Base-by-base conservation (phyloP, 2,113 vertebrate genomes). In the Limnothrissa miodon region DNA sequence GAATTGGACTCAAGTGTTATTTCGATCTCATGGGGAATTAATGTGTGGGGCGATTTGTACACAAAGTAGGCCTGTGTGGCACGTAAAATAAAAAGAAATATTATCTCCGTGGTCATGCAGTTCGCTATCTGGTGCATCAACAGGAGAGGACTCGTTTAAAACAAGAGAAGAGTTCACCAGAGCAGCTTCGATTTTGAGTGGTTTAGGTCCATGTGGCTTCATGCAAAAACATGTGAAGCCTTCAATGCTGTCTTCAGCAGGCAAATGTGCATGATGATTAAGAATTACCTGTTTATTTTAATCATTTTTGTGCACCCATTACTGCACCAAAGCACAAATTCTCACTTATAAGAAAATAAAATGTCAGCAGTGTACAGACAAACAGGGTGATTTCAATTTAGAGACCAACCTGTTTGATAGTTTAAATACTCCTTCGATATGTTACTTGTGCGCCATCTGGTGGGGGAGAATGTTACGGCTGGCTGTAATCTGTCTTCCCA, bases 391-490 rank as follows among this genome's bases (percentile, higher is more conserved):
- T 36, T 74, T 33, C 36, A 29, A 74, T 11, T 36, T 4, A 11
- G 59, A 25, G 29, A 33, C 66, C 15, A 74, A 74, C 66, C 29
- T 74, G 66, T 70, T 42, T 42, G 42, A 42, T 70, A 36, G 8
- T 36, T 36, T 36, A 5, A 74, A 17, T 17, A 2, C 11, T 5
- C 36, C 0, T 70, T 42, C 6, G 6, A 42, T 2, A 42, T 42
- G 42, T 42, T 42, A 42, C 42, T 42, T 78, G 56, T 81, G n/a
- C 83, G 85, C 80, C 85, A 89, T 83, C 90, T 89, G 44, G 83
- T 87, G 90, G 87, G 39, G 6, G 11, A 19, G 29, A 10, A 21
- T 74, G 66, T 33, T 74, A 74, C 66, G 36, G 29, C 66, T 36
- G 29, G 25, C 15, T 11, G 29, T n/a, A 25, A 48, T 48, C 46